Percentiles rank a stretch among this genome's conserved stretches.
phyloP scores from a whole-genome alignment of 2,797 vertebrate species.

The Rhinella marina region DNA sequence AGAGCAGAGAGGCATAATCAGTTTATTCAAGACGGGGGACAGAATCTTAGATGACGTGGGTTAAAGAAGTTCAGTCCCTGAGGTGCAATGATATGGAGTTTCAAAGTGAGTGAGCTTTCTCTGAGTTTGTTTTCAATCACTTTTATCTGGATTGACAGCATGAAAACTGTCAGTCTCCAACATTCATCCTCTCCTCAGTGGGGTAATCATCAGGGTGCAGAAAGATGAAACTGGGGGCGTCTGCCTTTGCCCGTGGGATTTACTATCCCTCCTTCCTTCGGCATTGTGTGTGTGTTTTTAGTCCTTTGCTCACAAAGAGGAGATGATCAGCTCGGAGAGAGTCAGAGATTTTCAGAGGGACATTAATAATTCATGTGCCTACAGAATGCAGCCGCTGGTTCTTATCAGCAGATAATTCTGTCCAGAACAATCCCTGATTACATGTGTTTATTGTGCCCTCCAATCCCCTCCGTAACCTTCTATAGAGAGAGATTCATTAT shows the following conservation, averaged over 20 bases:
- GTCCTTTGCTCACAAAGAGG: constrained; percentile 58
- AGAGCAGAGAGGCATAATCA: constrained; percentile 20
- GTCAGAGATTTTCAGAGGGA: constrained; percentile 47
- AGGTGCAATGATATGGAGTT: constrained; percentile 18
- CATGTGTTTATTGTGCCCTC: constrained; percentile 59
- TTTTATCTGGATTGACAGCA: constrained; percentile 59
- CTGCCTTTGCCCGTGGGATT: constrained; percentile 47
- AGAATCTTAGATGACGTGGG: constrained; percentile 37
- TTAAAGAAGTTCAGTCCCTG: constrained; percentile 44
- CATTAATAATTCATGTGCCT: constrained; percentile 61
- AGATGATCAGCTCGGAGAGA: constrained; percentile 56
- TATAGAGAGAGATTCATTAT: constrained; percentile 24
- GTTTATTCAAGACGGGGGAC: constrained; percentile 16
- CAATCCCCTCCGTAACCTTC: constrained; percentile 34
- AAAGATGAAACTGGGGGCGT: constrained; percentile 55
- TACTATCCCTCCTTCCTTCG: constrained; percentile 38
- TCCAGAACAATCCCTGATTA: constrained; percentile 60
- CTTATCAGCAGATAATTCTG: constrained; percentile 61
- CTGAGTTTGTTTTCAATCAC: constrained; percentile 48
- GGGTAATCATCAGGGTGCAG: constrained; percentile 55
- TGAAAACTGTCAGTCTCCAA: constrained; percentile 48
- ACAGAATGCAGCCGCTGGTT: constrained; percentile 50
- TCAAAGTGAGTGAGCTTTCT: constrained; percentile 53
- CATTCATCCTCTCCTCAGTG: constrained; percentile 53
- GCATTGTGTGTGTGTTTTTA: constrained; percentile 53